phyloP scores from a whole-genome alignment of 2,888 invertebrate species.

The Temnothorax unifasciatus region DNA sequence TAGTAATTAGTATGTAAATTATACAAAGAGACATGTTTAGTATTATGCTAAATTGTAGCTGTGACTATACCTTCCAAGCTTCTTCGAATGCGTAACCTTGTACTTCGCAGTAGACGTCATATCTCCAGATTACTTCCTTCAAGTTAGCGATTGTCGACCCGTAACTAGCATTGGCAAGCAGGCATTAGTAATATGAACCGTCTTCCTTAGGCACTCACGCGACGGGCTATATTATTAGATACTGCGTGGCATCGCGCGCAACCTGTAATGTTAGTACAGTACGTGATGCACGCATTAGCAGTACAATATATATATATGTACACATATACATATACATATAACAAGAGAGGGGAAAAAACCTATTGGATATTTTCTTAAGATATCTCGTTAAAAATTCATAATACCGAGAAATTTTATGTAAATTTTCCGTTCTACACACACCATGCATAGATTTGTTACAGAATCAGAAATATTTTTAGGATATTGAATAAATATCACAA shows the following conservation, averaged over 20 bases:
- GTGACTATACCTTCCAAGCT: conserved; percentile 79
- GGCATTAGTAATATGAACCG: conserved; percentile 48
- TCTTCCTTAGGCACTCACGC: conserved; percentile 52
- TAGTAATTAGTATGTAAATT: not conserved
- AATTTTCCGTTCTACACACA: not conserved
- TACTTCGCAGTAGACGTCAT: conserved; percentile 71
- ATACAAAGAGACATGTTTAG: not conserved
- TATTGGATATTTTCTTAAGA: too few relatives aligned
- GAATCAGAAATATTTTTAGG: not conserved
- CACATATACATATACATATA: too few relatives aligned
- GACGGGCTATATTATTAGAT: conserved; percentile 71
- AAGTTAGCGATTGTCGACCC: conserved; percentile 26
- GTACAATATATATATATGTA: too few relatives aligned
- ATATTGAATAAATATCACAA: not conserved
- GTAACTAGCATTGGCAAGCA: conserved; percentile 60
- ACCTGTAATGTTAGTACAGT: conserved; percentile 7
- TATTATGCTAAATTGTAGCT: not conserved
- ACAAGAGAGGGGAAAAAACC: not conserved
- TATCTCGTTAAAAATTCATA: not conserved
- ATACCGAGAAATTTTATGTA: not conserved
- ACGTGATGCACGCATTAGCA: not conserved
- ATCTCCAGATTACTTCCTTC: conserved; percentile 19
- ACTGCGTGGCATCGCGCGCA: conserved; percentile 42
- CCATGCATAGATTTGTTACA: too few relatives aligned
- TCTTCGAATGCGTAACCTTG: conserved; percentile 76